Evolutionary conservation across 1,140 invertebrate genomes (phyloP).

Genomic region (Drosophila azteca): DNA sequence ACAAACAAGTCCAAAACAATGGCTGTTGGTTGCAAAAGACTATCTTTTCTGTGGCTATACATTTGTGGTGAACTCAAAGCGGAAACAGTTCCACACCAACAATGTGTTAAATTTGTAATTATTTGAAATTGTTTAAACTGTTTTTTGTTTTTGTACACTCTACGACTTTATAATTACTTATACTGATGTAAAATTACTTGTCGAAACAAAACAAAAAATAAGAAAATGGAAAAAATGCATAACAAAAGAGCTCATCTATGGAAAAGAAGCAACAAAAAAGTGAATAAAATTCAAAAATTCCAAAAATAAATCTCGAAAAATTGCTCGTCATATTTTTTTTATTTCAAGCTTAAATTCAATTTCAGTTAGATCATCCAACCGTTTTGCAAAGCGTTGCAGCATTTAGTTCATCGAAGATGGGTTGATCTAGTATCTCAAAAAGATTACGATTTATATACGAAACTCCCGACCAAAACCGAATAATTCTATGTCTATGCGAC

Average conservation of each 20-base stretch:
- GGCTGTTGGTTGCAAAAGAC: conserved; percentile 48
- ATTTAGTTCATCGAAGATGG: conserved; percentile 46
- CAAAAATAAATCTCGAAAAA: conserved; percentile 73
- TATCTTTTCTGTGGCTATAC: conserved; percentile 38
- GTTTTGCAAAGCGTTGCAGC: conserved; percentile 22
- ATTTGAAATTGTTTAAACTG: conserved; percentile 50
- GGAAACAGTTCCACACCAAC: conserved; percentile 25
- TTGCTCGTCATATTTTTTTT: conserved; percentile 68
- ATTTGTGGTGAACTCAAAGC: conserved; percentile 47
- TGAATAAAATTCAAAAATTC: conserved; percentile 59
- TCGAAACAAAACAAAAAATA: conserved; percentile 47
- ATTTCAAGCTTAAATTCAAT: conserved; percentile 72
- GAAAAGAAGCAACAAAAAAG: conserved; percentile 63
- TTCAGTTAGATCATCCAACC: conserved; percentile 61
- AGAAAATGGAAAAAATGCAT: conserved; percentile 32
- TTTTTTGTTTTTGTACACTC: conserved; percentile 64
- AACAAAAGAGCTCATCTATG: conserved; percentile 51
- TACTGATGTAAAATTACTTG: conserved; percentile 56
- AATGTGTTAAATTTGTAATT: conserved; percentile 48
- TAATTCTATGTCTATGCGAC: conserved; percentile 7
- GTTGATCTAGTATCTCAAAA: conserved; percentile 25
- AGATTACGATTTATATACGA: conserved; percentile 4
- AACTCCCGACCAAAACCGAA: conserved; percentile 7
- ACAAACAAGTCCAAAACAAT: conserved; percentile 18
- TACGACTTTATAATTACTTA: conserved; percentile 53